Evolutionary conservation across 2,797 vertebrate genomes (phyloP).

Genomic region (Catostomus latipinnis): DNA sequence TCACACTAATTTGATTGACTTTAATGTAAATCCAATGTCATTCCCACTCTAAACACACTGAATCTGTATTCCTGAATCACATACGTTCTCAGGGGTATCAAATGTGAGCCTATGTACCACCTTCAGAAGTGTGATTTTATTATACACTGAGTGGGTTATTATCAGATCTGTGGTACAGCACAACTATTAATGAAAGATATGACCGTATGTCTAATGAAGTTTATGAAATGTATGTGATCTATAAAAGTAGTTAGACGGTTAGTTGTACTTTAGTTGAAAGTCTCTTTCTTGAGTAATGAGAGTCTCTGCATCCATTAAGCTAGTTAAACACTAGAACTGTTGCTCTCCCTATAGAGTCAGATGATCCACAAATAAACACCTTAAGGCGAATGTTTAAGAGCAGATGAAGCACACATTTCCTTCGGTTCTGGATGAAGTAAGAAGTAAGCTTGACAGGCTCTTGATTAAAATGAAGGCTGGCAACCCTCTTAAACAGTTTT

Average conservation of each 20-base stretch:
- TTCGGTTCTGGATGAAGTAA: conserved; percentile 13
- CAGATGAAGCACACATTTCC: conserved; percentile 25
- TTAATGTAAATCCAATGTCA: conserved; percentile 16
- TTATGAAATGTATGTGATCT: not conserved
- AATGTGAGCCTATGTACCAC: conserved; percentile 48
- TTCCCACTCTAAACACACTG: not conserved
- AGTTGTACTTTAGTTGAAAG: conserved; percentile 4
- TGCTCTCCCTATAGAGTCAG: not conserved
- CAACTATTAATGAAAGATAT: conserved; percentile 47
- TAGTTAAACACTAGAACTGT: conserved; percentile 1
- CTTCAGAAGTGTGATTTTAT: conserved; percentile 31
- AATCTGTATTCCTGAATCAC: conserved; percentile 55
- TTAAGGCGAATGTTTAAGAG: too few relatives aligned
- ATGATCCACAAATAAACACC: not conserved
- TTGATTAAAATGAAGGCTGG: conserved; percentile 79
- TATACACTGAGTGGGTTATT: not conserved
- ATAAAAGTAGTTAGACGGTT: not conserved
- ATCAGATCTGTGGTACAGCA: conserved; percentile 13
- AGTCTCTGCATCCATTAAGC: not conserved
- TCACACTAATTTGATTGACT: conserved; percentile 4
- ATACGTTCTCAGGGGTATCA: conserved; percentile 62
- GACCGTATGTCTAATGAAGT: not conserved
- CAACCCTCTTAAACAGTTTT: conserved; percentile 62
- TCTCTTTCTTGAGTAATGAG: not conserved
- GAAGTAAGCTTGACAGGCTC: conserved; percentile 20